Evolutionary conservation across 2,113 vertebrate species (phyloP), one percentile per base, ranked within the genome.

Genomic region (Morone chrysops): DNA sequence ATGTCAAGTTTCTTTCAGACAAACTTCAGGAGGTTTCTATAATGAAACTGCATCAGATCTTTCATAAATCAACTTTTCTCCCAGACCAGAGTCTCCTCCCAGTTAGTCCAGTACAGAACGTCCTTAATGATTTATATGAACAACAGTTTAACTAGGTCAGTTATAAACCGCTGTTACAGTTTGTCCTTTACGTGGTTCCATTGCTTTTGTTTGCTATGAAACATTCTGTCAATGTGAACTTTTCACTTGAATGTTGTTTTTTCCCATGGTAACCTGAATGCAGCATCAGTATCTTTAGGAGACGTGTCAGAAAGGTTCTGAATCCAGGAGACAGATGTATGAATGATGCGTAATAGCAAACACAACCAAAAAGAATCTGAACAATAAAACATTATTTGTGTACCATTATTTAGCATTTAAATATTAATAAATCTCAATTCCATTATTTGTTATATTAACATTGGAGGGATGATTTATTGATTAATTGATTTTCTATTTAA

Each of bases 1-100:
- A 68, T 7, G 38, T 66, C 40, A 75, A 62, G 51, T 77, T 60
- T 74, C 11, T 56, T 50, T 50, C 14, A 62, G 17, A 69, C 62
- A 13, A 61, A 62, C 72, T 4, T 16, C 41, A 17, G 11, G 4
- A 51, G 1, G 17, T 51, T 47, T 57, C 40, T 8, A 9, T 50
- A 0, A 66, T 22, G 2, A 71, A 31, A 31, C 40, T 47, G 74
- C 50, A 59, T 54, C 36, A 18, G 10, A 31, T 62, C 2, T 62
- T 78, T 40, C 10, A 51, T n/a, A 8, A 51, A 41, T 12, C 51
- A 25, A 5, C 25, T 31, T 41, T 36, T 59, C 13, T 60, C 53
- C 53, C 20, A n/a, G 51, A 43, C 25, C 71, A 50, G 40, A 0
- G 16, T 63, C 17, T 18, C 56, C 25, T 66, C 36, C 69, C 77